Base-by-base conservation (phyloP, 2,113 vertebrate genomes). In the Dromaius novaehollandiae region DNA sequence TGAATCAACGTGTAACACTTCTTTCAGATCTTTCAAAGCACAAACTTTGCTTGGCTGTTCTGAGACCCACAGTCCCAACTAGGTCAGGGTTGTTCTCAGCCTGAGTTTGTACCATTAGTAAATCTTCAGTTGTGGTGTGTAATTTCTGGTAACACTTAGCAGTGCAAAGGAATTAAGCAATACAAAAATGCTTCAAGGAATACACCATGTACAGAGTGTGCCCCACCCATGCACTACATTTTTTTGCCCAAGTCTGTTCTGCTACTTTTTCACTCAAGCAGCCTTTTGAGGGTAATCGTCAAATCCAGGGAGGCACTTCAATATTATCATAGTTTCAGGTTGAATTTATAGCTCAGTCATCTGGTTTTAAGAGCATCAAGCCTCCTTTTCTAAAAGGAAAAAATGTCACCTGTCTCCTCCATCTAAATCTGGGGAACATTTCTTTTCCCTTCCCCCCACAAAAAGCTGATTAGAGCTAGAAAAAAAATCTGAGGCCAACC, bases 161-260 rank as follows among this genome's bases (percentile, higher is more conserved):
- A 94, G 92, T 0, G 1, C 69, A 24, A 74, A 50, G 66, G 86
- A 92, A 79, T 96, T 69, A 89, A 90, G 95, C 88, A 96, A 96
- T 36, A 25, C 15, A 86, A 89, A 94, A 82, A 95, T 89, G 92
- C 95, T 90, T 48, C 65, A 9, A 93, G 90, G 81, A 86, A 82
- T 30, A 14, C 61, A 60, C 77, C 3, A 9, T 75, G 74, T 95
- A 65, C 80, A 82, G 96, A 93, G 77, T 9, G 0, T 73, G 96
- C 95, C 94, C 65, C 92, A 95, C 96, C 96, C 92, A 38, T 32
- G 68, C 7, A n/a, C 86, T 65, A 3, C n/a, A 13, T 63, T 80
- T 84, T 92, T 91, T 66, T 26, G 20, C 58, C 84, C n/a, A 46
- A n/a, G 65, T 89, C 53, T 86, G 50, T 82, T 51, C 77, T 84